Evolutionary conservation across 2,797 vertebrate genomes (phyloP), one percentile per base, ranked within the genome.

Genomic region (Trematomus bernacchii): DNA sequence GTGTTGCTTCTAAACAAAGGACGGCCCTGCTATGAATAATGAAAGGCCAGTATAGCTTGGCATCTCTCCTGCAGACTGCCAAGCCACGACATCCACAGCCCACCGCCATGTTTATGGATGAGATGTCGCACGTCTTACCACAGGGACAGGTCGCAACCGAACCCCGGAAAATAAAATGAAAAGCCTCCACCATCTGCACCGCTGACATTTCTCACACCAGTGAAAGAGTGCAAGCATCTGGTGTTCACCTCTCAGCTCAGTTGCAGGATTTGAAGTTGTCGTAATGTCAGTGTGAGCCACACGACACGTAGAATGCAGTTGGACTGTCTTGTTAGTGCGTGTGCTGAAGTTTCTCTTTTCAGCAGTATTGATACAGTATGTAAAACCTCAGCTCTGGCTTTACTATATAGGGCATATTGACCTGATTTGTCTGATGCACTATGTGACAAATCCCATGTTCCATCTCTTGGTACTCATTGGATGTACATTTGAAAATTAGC

Each of bases 101-200:
- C 37, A 40, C 69, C 30, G 5, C 54, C 82, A 93, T 94, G 91
- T 93, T 91, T 94, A 94, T 93, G 91, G 89, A 94, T 93, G 91
- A 94, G 91, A 85, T 66, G 91, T 88, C 74, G 68, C 43, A 30
- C 8, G 37, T 66, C 13, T 30, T 80, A 65, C 87, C 77, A 30
- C 79, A 8, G 87, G 82, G 90, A 90, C 87, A 80, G 83, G 79
- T 87, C 76, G 30, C 86, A 81, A 81, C 80, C 12, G 47, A 84
- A 89, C 86, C 81, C 62, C 0, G 18, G 5, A 4, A 59, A 87
- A 85, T 66, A 65, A 89, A 63, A n/a, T 2, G 81, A 82, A 83
- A 70, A 52, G 13, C 21, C 55, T 54, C 43, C 5, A 4, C 92
- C 93, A 91, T 92, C 91, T 93, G 93, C 80, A 78, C 63, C 1